Conservation (phyloP, 2,888 invertebrate species). For the Pachliopta kotzebuea region DNA sequence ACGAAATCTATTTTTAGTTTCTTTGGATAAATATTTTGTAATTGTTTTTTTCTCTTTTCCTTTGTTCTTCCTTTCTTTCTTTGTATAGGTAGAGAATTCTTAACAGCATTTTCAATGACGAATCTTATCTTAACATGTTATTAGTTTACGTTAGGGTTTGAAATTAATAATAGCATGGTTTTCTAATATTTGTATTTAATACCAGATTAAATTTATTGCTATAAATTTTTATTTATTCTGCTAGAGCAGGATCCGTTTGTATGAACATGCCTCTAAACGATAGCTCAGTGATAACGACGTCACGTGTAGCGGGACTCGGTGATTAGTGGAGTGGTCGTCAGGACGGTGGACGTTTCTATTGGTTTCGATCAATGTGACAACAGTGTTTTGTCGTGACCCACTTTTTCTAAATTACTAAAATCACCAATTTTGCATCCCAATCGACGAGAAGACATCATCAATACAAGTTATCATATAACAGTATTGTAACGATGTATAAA, state of each 20-base stretch:
- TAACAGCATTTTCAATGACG: too few relatives aligned
- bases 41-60: too few relatives aligned
- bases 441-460: too few relatives aligned
- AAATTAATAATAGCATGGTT: background rate
- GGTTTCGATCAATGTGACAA: constrained; percentile 10
- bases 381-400: constrained; percentile 5
- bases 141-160: too few relatives aligned
- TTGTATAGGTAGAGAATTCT: too few relatives aligned
- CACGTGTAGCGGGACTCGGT: constrained; percentile 16
- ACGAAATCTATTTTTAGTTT: background rate
- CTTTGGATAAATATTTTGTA: too few relatives aligned
- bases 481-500: too few relatives aligned
- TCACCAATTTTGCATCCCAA: background rate
- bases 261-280: constrained; percentile 20
- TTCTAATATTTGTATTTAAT: background rate
- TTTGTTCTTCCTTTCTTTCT: too few relatives aligned
- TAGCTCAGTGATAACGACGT: constrained; percentile 19
- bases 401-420: background rate
- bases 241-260: background rate
- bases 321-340: constrained; percentile 24
- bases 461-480: too few relatives aligned
- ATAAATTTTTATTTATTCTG: background rate
- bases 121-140: too few relatives aligned
- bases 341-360: constrained; percentile 21
- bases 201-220: background rate